Evolutionary conservation across 2,113 vertebrate species (phyloP), one percentile per base, ranked within the genome.

Genomic region (Clarias magur): DNA sequence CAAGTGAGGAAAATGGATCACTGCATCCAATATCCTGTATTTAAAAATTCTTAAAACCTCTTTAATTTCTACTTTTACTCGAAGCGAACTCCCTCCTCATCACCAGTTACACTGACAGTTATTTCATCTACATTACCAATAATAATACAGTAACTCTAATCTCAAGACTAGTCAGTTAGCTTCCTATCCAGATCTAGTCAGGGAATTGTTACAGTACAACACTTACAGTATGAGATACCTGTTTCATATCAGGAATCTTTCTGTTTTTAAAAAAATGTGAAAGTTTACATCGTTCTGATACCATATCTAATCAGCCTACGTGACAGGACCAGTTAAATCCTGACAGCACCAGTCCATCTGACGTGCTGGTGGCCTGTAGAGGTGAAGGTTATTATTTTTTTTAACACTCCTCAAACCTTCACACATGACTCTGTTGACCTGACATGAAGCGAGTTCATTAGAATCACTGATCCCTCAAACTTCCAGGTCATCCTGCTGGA

Each of bases 351-450:
- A 12, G 56, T 16, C 3, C 2, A 25, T 23, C n/a, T 53, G 80
- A 30, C 57, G 0, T 81, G 23, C 80, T 57, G 19, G 57, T 75
- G 16, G 60, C 21, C 57, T 57, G 48, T 8, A 57, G 25, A 17
- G 30, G 70, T 63, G 12, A 75, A 87, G 30, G n/a, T 21, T 78
- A 65, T 15, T 17, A 3, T n/a, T 81, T 57, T 19, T 60, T 89
- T 87, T 85, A 85, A 48, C 65, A 19, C 9, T 63, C 38, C 72
- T 83, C 68, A 79, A 67, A 68, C 80, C 75, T 86, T 70, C 68
- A 79, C 65, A 62, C n/a, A 53, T 82, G 86, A 88, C 89, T 80
- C 27, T 27, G 48, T 7, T 88, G 85, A 90, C 84, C 84, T 87
- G 57, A 56, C 42, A 48, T 87, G 72, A 87, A 90, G 53, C 30